Percentiles rank a stretch among this genome's conserved stretches.
Evolutionary conservation across 1,140 invertebrate genomes (phyloP).

Genomic region (Bombus waltoni): DNA sequence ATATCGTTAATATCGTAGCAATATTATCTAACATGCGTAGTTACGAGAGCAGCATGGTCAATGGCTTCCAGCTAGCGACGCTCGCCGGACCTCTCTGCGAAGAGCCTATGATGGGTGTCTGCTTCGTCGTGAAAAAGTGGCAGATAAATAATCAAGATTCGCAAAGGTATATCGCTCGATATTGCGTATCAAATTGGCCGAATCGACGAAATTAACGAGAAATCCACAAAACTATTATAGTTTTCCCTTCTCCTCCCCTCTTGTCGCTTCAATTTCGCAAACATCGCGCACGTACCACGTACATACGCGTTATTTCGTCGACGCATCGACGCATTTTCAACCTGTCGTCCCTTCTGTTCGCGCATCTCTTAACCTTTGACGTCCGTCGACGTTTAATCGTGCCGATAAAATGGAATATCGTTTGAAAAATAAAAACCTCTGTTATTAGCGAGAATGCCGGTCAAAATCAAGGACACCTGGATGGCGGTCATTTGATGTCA

Average conservation of each 20-base stretch:
- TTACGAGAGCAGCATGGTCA: slow-evolving; percentile 92
- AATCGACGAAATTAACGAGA: no score
- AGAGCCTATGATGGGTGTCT: slow-evolving; percentile 97
- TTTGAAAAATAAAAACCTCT: neutral
- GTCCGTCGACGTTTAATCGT: no score
- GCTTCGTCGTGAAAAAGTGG: slow-evolving; percentile 94
- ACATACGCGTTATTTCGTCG: no score
- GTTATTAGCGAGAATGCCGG: slow-evolving; percentile 17
- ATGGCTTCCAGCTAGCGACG: slow-evolving; percentile 97
- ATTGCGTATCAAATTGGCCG: neutral
- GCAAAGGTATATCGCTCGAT: slow-evolving; percentile 66
- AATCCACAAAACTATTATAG: no score
- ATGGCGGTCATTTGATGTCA: slow-evolving; percentile 94
- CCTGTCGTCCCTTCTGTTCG: no score
- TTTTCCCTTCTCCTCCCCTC: no score
- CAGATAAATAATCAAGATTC: slow-evolving; percentile 81
- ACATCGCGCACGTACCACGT: no score
- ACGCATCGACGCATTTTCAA: no score
- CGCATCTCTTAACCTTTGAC: no score
- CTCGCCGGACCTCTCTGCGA: slow-evolving; percentile 96
- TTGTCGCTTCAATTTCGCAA: no score
- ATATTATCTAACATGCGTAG: slow-evolving; percentile 47
- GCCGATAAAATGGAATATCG: neutral
- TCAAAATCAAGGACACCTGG: slow-evolving; percentile 79
- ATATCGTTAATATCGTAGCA: neutral